phyloP scores from a whole-genome alignment of 2,797 vertebrate genomes.

The Trachurus trachurus region DNA sequence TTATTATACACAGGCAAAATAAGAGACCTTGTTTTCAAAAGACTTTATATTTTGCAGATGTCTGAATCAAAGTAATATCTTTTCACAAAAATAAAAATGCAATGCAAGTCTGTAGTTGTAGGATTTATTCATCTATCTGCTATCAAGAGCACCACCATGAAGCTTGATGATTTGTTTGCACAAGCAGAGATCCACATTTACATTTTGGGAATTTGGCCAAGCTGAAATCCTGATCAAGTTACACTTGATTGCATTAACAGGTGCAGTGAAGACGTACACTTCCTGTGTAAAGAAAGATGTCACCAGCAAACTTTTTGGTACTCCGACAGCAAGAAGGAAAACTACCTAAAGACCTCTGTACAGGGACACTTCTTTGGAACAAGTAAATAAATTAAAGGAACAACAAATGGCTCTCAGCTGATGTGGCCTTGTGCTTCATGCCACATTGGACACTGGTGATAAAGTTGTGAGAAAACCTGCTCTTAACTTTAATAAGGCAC shows the following conservation, averaged over 20 bases:
- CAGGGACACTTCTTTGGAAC: not conserved
- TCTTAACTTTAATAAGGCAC: constrained; percentile 25
- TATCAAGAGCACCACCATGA: not conserved
- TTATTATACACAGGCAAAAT: not conserved
- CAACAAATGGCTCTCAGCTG: not conserved
- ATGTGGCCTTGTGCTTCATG: not conserved
- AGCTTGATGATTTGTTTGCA: constrained; percentile 7
- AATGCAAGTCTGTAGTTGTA: not conserved
- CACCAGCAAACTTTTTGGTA: not conserved
- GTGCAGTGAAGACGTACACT: constrained; percentile 12
- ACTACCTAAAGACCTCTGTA: not conserved
- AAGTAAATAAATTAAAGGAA: not conserved
- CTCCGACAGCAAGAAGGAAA: not conserved
- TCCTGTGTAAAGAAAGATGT: not conserved
- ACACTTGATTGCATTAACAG: not conserved
- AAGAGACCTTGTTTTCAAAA: not conserved
- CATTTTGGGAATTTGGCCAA: constrained; percentile 38
- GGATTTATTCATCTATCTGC: not conserved
- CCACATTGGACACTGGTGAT: not conserved
- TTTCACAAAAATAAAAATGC: not conserved
- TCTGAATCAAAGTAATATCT: not conserved
- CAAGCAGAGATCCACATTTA: constrained; percentile 24
- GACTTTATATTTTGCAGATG: not conserved
- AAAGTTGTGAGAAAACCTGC: constrained; percentile 10
- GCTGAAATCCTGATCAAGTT: constrained; percentile 17